phyloP scores from a whole-genome alignment of 2,888 invertebrate species.

The Creontiades dilutus region DNA sequence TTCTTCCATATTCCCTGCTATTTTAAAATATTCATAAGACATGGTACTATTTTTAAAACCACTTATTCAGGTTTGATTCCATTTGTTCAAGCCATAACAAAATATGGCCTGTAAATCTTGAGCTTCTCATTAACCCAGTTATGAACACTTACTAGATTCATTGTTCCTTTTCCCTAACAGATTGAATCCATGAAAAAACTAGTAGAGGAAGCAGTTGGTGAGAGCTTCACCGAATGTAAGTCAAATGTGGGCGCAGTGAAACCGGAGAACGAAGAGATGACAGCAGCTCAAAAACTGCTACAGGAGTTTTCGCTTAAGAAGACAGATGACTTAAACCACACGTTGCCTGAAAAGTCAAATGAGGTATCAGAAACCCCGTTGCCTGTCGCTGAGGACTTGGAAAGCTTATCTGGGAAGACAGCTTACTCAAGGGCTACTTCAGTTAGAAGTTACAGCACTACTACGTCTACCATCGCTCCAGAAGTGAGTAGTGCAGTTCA shows the following conservation, averaged over 20 bases:
- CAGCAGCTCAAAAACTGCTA: constrained; percentile 64
- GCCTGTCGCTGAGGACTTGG: background rate
- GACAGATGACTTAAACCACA: background rate
- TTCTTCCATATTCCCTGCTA: too few relatives aligned
- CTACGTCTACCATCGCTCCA: constrained; percentile 90
- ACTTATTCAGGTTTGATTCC: too few relatives aligned
- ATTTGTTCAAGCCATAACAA: too few relatives aligned
- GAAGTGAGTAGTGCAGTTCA: constrained; percentile 77
- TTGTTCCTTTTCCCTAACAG: constrained; percentile 34
- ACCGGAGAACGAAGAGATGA: background rate
- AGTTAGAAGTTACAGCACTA: constrained; percentile 81
- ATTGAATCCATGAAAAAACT: constrained; percentile 63
- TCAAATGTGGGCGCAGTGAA: background rate
- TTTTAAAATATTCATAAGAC: too few relatives aligned
- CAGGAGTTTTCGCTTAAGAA: constrained; percentile 52
- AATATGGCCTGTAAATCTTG: too few relatives aligned
- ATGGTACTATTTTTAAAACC: too few relatives aligned
- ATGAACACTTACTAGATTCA: background rate
- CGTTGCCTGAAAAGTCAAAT: background rate
- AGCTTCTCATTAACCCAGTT: too few relatives aligned
- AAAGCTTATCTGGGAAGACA: background rate
- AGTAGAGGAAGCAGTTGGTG: constrained; percentile 75
- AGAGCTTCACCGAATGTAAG: constrained; percentile 7
- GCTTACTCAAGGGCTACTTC: constrained; percentile 48
- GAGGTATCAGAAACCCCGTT: background rate